Evolutionary conservation across 2,888 invertebrate species (phyloP).

Genomic region (Drosophila pseudotalamancana): DNA sequence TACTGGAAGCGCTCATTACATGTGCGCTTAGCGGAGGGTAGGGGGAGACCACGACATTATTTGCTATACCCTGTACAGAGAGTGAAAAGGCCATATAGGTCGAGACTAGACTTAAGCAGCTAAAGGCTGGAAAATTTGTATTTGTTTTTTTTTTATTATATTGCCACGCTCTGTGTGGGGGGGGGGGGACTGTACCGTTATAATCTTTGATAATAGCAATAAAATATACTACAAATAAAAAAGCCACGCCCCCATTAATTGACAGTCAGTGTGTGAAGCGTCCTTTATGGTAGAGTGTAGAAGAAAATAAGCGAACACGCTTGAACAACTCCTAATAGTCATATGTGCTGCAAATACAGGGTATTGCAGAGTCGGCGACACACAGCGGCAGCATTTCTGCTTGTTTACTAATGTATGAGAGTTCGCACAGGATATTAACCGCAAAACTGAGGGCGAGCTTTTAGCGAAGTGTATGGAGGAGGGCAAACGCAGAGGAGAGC

Average conservation of each 20-base stretch:
- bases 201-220: no score
- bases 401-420: slow-evolving; percentile 57
- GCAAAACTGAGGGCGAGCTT: slow-evolving; percentile 49
- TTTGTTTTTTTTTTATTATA: no score
- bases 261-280: no score
- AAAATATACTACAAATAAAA: no score
- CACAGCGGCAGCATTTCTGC: background rate
- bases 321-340: no score
- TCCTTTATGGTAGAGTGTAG: no score
- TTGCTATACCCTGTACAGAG: slow-evolving; percentile 9
- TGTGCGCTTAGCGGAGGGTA: background rate
- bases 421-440: slow-evolving; percentile 65
- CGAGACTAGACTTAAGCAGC: no score
- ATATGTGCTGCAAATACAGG: background rate
- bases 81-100: background rate
- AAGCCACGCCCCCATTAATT: no score
- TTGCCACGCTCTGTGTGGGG: no score
- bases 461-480: slow-evolving; percentile 16
- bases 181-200: no score
- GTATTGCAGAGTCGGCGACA: background rate
- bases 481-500: background rate
- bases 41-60: slow-evolving; percentile 19
- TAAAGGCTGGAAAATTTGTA: no score
- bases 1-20: slow-evolving; percentile 33
- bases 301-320: no score